Evolutionary conservation across 2,113 vertebrate species (phyloP).

Genomic region (Paedocypris sp.): DNA sequence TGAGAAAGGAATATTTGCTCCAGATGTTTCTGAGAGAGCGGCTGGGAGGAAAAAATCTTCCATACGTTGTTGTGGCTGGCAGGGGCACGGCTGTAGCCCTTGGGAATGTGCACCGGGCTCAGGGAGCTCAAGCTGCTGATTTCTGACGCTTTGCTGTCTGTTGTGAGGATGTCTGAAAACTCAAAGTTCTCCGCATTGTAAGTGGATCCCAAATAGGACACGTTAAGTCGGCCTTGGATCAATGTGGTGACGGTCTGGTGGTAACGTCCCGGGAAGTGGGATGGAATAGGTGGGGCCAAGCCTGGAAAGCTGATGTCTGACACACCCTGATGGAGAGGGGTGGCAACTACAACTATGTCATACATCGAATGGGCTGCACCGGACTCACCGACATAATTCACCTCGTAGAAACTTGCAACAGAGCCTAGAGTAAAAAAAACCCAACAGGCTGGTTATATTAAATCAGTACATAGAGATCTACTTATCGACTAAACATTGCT

Average conservation of each 20-base stretch:
- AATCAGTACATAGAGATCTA: no score
- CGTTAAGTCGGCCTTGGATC: slow-evolving; percentile 72
- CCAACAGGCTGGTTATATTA: no score
- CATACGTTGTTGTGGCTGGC: slow-evolving; percentile 56
- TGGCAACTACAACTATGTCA: slow-evolving; percentile 76
- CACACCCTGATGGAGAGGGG: slow-evolving; percentile 68
- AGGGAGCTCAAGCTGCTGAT: slow-evolving; percentile 64
- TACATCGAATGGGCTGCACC: slow-evolving; percentile 66
- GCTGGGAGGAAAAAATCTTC: slow-evolving; percentile 72
- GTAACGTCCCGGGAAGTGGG: slow-evolving; percentile 59
- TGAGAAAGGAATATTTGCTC: slow-evolving; percentile 68
- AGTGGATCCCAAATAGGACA: slow-evolving; percentile 64
- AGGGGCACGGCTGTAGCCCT: slow-evolving; percentile 28
- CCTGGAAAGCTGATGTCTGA: slow-evolving; percentile 74
- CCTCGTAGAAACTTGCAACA: slow-evolving; percentile 61
- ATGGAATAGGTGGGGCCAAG: slow-evolving; percentile 67
- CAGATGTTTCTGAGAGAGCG: slow-evolving; percentile 65
- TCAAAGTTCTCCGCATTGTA: slow-evolving; percentile 49
- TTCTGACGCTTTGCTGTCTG: slow-evolving; percentile 54
- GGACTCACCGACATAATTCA: slow-evolving; percentile 62
- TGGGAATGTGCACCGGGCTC: slow-evolving; percentile 48
- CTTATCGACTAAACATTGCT: no score
- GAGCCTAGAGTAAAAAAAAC: slow-evolving; percentile 47
- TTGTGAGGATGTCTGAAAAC: slow-evolving; percentile 62
- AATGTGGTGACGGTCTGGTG: slow-evolving; percentile 71